Base-by-base conservation (phyloP, 2,888 invertebrate genomes). In the Ctenicera cuprea region DNA sequence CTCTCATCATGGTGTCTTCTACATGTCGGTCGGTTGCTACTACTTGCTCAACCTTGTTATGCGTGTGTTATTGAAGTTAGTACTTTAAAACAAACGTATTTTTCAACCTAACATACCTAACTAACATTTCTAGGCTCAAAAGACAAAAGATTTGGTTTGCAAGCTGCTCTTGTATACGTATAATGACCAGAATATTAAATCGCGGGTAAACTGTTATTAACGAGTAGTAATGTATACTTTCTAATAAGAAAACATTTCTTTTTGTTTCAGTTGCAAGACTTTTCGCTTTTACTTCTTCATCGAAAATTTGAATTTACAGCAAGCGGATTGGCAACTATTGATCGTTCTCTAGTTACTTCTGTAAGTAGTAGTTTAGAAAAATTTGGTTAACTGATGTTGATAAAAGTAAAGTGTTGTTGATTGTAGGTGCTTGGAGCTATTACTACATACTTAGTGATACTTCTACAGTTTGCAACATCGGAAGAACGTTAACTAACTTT, bases 381-480 rank as follows among this genome's bases (percentile, higher is more conserved):
- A n/a, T n/a, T n/a, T n/a, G n/a, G n/a, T n/a, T n/a, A n/a, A n/a
- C n/a, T n/a, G n/a, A n/a, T n/a, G n/a, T n/a, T n/a, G n/a, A n/a
- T n/a, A n/a, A n/a, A n/a, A n/a, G n/a, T n/a, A n/a, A n/a, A n/a
- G n/a, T n/a, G n/a, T n/a, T n/a, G n/a, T n/a, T n/a, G n/a, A n/a
- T 41, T 62, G 30, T 22, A 62, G 62, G 20, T 62, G 1, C 11
- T 38, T 4, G 62, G 62, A 12, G 62, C 43, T 18, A 38, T 62
- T 3, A 62, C 62, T 1, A 62, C 62, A 20, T 62, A 62, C 38
- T 22, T 62, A 14, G 62, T 62, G 18, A 62, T 62, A 18, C 38
- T 62, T 16, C 12, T 62, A 9, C 62, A 62, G 22, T 62, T 62
- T 50, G 50, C 22, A 12, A 18, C 4, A 22, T 50, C 50, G 3